These are phyloP conservation scores for Morbakka virulenta DNA, from an alignment of 30 jellyfish, hydroid and myxozoan species.

Conservation along the genomic window DNA sequence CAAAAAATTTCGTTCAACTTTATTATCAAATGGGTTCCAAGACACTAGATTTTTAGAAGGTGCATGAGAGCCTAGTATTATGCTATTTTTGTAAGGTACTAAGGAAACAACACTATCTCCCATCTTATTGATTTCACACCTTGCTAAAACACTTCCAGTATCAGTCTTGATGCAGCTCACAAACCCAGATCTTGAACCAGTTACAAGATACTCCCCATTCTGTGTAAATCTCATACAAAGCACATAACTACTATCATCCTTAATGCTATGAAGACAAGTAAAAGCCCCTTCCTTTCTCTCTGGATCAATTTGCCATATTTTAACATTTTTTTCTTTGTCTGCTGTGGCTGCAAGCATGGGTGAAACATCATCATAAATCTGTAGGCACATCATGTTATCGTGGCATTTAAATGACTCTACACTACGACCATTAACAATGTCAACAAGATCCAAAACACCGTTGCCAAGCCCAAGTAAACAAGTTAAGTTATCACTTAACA, in stretches of 20 bases:
- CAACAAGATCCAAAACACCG: not conserved
- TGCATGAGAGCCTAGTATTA: not conserved
- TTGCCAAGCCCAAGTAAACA: not conserved
- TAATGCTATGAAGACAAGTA: not conserved
- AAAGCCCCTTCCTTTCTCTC: not conserved
- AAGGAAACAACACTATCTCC: not conserved
- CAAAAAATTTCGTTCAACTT: not conserved
- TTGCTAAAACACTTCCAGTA: not conserved
- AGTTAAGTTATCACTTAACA: not conserved
- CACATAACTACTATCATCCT: not conserved
- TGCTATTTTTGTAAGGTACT: not conserved
- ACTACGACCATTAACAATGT: not conserved
- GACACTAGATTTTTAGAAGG: not conserved
- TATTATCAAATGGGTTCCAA: not conserved
- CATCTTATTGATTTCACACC: not conserved
- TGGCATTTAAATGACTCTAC: not conserved
- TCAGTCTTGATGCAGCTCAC: not conserved
- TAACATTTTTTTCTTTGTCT: not conserved
- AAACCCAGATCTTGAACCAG: not conserved
- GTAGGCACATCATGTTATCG: not conserved
- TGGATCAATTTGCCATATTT: not conserved
- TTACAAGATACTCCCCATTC: not conserved
- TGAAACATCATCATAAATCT: too few species aligned
- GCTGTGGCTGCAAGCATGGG: not conserved
- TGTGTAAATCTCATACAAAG: not conserved